Evolutionary conservation across 2,888 invertebrate species (phyloP), one percentile per base, ranked within the genome.

Genomic region (Cheiracanthium punctorium): DNA sequence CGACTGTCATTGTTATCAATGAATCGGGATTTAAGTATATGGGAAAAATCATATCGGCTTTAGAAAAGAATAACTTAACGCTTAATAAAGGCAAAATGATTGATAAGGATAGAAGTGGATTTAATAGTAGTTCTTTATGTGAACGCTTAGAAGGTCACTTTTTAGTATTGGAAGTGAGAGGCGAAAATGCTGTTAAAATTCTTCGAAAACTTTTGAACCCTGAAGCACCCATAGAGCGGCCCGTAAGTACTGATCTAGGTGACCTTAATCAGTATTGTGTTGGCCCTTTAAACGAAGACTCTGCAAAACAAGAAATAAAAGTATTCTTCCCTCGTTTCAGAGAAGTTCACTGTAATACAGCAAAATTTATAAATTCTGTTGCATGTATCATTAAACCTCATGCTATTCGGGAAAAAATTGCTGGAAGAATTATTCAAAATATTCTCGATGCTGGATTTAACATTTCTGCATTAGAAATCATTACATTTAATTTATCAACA

Each of bases 351-450:
- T 89, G 89, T 43, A 91, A 91, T 87, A 91, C 92, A 24, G 91
- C 92, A 28, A 89, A 89, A 14, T 91, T 90, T 86, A 85, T 88
- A 8, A 91, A 91, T 76, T 91, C 91, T 43, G 92, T 92, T 4
- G 92, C 92, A 88, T 96, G 96, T 90, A 93, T 98, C 76, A 95
- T 98, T 69, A 98, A 98, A 91, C 98, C 98, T 0, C 98, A 98
- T 92, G 95, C 96, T 14, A 93, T 98, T 5, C 93, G 95, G 88
- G 95, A 95, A 90, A 95, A 95, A 91, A 93, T 94, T 89, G 91
- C 70, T 64, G 97, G 97, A 0, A 92, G 93, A 77, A 95, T 97
- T 1, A 92, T 97, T 28, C 93, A 93, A 77, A 94, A 94, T 37
- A 96, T 98, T 71, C 93, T 94, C 85, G 94, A 95, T n/a, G 94